These are phyloP conservation scores for Psettodes erumei DNA, from an alignment of 2,113 vertebrate species.

Conservation along the genomic window DNA sequence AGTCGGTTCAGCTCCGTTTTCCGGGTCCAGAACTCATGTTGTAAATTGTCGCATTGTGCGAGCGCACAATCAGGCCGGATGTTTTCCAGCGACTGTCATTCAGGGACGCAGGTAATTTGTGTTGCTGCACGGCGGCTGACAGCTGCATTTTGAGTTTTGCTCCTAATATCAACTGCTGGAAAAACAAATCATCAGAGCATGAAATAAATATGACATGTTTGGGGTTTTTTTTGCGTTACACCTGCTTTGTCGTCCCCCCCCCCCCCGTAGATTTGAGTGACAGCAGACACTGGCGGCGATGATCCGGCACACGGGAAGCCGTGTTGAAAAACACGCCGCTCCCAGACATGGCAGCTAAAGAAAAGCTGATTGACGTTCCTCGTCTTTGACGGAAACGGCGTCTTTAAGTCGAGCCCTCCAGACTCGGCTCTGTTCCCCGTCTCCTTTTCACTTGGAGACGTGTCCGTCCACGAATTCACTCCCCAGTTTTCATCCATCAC, in stretches of 20 bases:
- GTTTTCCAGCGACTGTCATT: too few species aligned
- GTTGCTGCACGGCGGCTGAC: constrained; percentile 62
- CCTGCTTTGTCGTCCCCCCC: constrained; percentile 67
- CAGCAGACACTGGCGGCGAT: constrained; percentile 70
- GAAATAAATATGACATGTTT: constrained; percentile 74
- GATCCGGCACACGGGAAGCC: constrained; percentile 66
- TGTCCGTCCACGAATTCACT: constrained; percentile 10
- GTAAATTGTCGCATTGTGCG: too few species aligned
- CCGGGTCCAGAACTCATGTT: too few species aligned
- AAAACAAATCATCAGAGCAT: constrained; percentile 73
- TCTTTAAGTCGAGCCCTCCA: constrained; percentile 69
- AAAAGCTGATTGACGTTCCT: constrained; percentile 75
- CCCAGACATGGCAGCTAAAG: constrained; percentile 60
- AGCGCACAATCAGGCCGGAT: too few species aligned
- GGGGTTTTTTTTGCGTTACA: constrained; percentile 72
- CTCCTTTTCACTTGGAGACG: constrained; percentile 59
- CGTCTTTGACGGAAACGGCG: constrained; percentile 68
- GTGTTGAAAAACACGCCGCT: constrained; percentile 70
- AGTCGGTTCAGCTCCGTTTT: too few species aligned
- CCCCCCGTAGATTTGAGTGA: constrained; percentile 72
- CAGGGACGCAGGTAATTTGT: constrained; percentile 66
- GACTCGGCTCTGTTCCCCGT: constrained; percentile 66
- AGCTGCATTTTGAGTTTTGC: constrained; percentile 68
- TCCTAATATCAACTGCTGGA: constrained; percentile 69
- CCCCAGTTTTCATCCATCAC: constrained; percentile 5